phyloP scores from a whole-genome alignment of 2,888 invertebrate genomes.

The Lochmaea capreae region DNA sequence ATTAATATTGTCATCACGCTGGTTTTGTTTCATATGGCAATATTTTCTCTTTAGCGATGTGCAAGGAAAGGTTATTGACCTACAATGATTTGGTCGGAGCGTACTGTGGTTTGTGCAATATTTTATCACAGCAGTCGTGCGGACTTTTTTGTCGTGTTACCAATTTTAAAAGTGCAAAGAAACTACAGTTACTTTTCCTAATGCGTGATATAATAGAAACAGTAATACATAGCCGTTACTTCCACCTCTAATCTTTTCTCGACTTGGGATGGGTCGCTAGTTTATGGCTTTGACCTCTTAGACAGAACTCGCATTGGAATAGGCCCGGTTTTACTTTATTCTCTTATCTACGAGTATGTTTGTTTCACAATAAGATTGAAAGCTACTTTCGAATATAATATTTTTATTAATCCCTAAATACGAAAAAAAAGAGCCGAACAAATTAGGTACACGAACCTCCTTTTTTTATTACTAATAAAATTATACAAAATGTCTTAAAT shows the following conservation, averaged over 20 bases:
- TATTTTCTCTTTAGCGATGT: constrained; percentile 8
- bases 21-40: constrained; percentile 11
- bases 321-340: constrained; percentile 39
- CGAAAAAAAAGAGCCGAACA: neutral
- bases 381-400: constrained; percentile 9
- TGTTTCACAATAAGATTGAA: constrained; percentile 2
- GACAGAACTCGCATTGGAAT: constrained; percentile 43
- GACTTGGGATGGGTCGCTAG: constrained; percentile 46
- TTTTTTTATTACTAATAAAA: neutral
- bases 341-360: constrained; percentile 8
- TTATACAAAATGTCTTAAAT: neutral
- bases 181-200: constrained; percentile 11
- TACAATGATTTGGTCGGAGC: neutral
- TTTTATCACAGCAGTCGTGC: constrained; percentile 7
- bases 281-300: constrained; percentile 50
- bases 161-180: constrained; percentile 6
- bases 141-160: constrained; percentile 10
- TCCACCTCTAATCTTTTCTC: constrained; percentile 32
- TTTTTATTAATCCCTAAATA: constrained; percentile 19
- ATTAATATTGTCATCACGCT: constrained; percentile 10
- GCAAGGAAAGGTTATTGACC: constrained; percentile 9
- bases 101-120: neutral
- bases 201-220: constrained; percentile 14
- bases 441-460: neutral
- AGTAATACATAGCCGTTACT: constrained; percentile 29